A percentile compares a stretch with the other conserved stretches of the same genome.
Evolutionary conservation across 2,888 invertebrate species (phyloP).

Genomic region (Spilosoma lubricipeda): DNA sequence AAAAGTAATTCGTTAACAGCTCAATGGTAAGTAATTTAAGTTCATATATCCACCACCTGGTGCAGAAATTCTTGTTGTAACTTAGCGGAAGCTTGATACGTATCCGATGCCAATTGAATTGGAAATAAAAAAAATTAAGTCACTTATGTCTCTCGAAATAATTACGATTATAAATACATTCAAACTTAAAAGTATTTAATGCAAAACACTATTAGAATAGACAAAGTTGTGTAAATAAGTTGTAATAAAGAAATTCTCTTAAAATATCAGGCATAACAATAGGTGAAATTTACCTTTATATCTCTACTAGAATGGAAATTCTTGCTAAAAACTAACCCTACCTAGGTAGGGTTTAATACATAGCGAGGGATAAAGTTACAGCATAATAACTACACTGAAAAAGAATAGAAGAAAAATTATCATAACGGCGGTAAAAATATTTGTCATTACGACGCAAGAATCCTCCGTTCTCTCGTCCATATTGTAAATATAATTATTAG

Average conservation of each 20-base stretch:
- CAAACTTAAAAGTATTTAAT: background rate
- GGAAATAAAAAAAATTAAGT: too few species aligned
- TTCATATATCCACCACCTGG: too few species aligned
- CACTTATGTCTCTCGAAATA: too few species aligned
- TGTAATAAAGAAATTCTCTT: background rate
- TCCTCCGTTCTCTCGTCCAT: slow-evolving; percentile 9
- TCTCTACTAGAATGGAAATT: background rate
- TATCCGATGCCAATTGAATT: too few species aligned
- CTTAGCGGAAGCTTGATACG: too few species aligned
- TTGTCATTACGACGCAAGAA: background rate
- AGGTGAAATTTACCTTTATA: background rate
- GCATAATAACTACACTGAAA: slow-evolving; percentile 7
- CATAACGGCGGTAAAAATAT: background rate
- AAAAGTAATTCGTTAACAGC: too few species aligned
- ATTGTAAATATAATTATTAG: background rate
- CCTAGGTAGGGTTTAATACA: background rate
- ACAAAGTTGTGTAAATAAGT: background rate
- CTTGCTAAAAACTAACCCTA: background rate
- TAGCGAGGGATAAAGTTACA: background rate
- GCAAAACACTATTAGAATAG: background rate
- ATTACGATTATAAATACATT: background rate
- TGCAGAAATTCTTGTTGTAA: too few species aligned
- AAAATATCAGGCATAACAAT: background rate
- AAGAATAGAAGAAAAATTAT: background rate
- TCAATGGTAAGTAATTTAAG: too few species aligned